Base-by-base conservation (phyloP, 2,113 vertebrate genomes). In the Vulpes lagopus region DNA sequence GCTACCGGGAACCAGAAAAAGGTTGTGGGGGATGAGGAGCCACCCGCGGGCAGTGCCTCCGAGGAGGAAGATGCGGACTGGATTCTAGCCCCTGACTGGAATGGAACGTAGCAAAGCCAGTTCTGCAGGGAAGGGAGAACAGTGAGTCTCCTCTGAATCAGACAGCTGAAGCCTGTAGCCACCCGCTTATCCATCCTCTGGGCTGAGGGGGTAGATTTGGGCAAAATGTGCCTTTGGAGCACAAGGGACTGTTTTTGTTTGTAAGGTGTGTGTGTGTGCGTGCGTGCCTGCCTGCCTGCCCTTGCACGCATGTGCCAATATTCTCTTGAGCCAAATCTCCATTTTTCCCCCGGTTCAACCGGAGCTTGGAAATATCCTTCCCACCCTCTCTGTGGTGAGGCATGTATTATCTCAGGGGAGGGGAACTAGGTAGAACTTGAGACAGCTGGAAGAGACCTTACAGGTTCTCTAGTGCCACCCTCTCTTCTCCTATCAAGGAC, bases 241-340 rank as follows among this genome's bases (percentile, higher is more conserved):
- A 82, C 60, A 30, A 95, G 38, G 49, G 57, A 19, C 59, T 71
- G 6, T 84, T 51, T 62, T 32, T 62, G 6, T 84, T 51, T 62
- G 35, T 62, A 57, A 51, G 73, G 19, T 0, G 4, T 1, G 12
- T 2, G 12, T 2, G 14, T 3, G 38, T 14, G 3, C 1, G 23
- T 0, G 16, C 16, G 3, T 2, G 49, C 19, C 16, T 67, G 14
- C 11, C 53, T 1, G 38, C 43, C 74, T 9, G 25, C 25, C 3
- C 43, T 51, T 15, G 0, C 9, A 27, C 16, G 8, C 25, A 49
- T 2, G 62, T n/a, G 5, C 59, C 78, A 64, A 11, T 59, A 73
- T 62, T 94, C 62, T 96, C 57, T 94, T 73, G 53, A 74, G 76
- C 49, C 85, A 89, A 89, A 80, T 95, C 20, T 74, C 91, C 96